Evolutionary conservation across 2,888 invertebrate species (phyloP).

Genomic region (Papilio elwesi): DNA sequence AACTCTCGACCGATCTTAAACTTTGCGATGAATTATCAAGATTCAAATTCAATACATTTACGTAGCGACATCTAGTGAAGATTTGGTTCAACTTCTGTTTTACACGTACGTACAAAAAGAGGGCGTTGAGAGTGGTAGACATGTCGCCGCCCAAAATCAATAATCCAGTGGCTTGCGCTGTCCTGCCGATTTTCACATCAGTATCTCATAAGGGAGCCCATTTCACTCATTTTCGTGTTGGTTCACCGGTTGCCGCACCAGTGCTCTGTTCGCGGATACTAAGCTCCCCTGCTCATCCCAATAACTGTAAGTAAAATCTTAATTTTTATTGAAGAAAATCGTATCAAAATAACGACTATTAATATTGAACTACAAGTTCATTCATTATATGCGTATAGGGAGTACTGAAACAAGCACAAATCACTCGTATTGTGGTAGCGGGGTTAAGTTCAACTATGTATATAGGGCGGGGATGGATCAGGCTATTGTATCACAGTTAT

Average conservation of each 20-base stretch:
- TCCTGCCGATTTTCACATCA: conserved; percentile 68
- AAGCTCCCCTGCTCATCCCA: conserved; percentile 57
- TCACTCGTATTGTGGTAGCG: conserved; percentile 54
- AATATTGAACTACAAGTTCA: conserved; percentile 47
- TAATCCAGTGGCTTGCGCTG: conserved; percentile 72
- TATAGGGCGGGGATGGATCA: conserved; percentile 67
- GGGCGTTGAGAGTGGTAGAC: conserved; percentile 57
- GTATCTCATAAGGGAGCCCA: conserved; percentile 71
- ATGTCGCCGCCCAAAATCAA: conserved; percentile 81
- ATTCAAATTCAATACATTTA: neutral
- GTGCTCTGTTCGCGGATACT: conserved; percentile 64
- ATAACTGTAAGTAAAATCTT: conserved; percentile 63
- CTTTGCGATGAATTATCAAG: too few species aligned
- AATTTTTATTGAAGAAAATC: conserved; percentile 31
- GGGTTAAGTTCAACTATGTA: conserved; percentile 58
- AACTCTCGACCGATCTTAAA: too few species aligned
- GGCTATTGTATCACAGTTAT: conserved; percentile 44
- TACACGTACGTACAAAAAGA: conserved; percentile 47
- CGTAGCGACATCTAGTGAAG: conserved; percentile 61
- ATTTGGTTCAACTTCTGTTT: conserved; percentile 42
- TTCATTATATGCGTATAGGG: conserved; percentile 43
- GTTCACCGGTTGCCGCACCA: conserved; percentile 66
- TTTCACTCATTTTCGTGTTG: conserved; percentile 67
- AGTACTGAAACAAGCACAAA: conserved; percentile 46
- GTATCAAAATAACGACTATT: conserved; percentile 25